These are phyloP conservation scores for Orbicella faveolata DNA, from an alignment of 64 coral and sea anemone genomes.

Conservation along the genomic window DNA sequence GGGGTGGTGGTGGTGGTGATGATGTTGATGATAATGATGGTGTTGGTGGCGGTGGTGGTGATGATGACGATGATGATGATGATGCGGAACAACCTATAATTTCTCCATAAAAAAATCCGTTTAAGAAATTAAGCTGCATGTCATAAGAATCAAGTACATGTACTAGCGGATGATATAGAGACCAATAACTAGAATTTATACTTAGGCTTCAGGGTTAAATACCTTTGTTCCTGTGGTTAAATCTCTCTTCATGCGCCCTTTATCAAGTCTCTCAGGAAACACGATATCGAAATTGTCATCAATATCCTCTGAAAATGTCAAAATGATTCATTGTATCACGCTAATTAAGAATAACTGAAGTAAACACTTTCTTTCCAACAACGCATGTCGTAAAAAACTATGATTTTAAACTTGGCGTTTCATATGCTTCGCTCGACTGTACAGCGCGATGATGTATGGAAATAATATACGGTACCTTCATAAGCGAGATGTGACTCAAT, in stretches of 20 bases:
- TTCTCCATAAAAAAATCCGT: too few species aligned
- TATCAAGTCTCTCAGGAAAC: constrained; percentile 10
- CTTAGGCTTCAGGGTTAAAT: too few species aligned
- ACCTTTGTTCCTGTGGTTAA: constrained; percentile 21
- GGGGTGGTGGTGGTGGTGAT: too few species aligned
- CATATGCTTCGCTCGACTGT: too few species aligned
- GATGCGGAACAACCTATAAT: too few species aligned
- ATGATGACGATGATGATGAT: too few species aligned
- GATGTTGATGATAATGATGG: too few species aligned
- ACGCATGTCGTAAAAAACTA: too few species aligned
- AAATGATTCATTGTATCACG: not conserved
- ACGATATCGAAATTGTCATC: constrained; percentile 5
- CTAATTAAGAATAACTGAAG: not conserved
- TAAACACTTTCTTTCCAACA: too few species aligned
- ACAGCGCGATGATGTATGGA: not conserved
- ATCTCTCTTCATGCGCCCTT: constrained; percentile 15
- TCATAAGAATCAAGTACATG: not conserved
- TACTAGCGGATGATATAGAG: not conserved
- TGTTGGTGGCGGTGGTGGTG: too few species aligned
- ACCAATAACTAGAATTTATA: not conserved
- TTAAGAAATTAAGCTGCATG: too few species aligned
- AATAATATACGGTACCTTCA: not conserved
- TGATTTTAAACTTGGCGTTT: too few species aligned
- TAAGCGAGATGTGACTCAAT: not conserved
- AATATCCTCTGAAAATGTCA: not conserved